Conservation (phyloP, 2,113 vertebrate species). For the Coryphaenoides rupestris region DNA sequence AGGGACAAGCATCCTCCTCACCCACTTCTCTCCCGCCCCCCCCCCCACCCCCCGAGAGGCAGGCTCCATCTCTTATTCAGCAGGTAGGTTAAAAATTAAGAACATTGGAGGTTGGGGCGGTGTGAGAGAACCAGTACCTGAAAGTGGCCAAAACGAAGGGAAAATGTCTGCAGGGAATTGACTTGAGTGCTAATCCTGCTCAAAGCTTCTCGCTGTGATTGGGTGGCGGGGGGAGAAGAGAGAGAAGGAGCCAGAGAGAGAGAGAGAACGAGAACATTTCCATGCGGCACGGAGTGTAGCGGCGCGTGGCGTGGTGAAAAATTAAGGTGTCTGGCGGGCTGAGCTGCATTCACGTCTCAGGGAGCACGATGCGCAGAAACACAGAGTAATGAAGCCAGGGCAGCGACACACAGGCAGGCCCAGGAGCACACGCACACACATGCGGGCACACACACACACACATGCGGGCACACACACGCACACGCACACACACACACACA, state of each 20-base stretch:
- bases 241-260: too few relatives aligned
- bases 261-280: conserved; percentile 48
- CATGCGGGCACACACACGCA: too few relatives aligned
- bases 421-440: too few relatives aligned
- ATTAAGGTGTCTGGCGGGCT: conserved; percentile 65
- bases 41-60: conserved; percentile 48
- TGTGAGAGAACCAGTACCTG: conserved; percentile 52
- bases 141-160: conserved; percentile 67
- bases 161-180: conserved; percentile 65
- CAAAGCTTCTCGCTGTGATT: conserved; percentile 63
- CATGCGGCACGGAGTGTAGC: conserved; percentile 43
- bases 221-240: conserved; percentile 31
- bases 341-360: conserved; percentile 52
- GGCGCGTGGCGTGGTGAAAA: conserved; percentile 62
- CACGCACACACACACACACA: conserved; percentile 23
- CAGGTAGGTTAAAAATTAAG: conserved; percentile 76
- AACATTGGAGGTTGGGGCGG: conserved; percentile 37
- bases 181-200: conserved; percentile 68
- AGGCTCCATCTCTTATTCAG: conserved; percentile 70
- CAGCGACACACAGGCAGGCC: too few relatives aligned
- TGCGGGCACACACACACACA: too few relatives aligned
- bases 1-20: conserved; percentile 63
- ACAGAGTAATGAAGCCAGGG: conserved; percentile 50
- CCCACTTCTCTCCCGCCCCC: conserved; percentile 41
- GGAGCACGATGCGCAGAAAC: conserved; percentile 52